Conservation (phyloP, 2,113 vertebrate species). For the Myxocyprinus asiaticus region DNA sequence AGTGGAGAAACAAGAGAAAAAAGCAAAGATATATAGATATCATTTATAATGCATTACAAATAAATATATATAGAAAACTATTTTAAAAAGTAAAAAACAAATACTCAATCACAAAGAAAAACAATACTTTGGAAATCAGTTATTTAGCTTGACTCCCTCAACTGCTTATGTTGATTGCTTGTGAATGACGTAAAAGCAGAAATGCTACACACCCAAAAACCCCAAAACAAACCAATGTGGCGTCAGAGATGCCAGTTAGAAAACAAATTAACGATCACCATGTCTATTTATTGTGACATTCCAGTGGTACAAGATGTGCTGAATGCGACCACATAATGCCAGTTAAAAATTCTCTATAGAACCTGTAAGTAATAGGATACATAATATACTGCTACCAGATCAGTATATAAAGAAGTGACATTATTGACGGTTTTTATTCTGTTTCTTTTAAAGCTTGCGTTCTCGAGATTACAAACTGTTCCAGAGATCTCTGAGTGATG, state of each 20-base stretch:
- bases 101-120: too few species aligned
- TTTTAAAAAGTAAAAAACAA: too few species aligned
- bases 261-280: background rate
- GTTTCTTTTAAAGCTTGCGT: background rate
- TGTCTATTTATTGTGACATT: background rate
- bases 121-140: too few species aligned
- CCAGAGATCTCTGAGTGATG: background rate
- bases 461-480: too few species aligned
- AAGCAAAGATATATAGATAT: too few species aligned
- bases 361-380: conserved; percentile 45
- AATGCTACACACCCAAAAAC: background rate
- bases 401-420: background rate
- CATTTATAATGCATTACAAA: too few species aligned
- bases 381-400: background rate
- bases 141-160: too few species aligned
- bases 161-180: background rate
- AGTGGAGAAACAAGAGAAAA: too few species aligned
- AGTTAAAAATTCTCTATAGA: conserved; percentile 48
- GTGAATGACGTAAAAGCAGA: background rate
- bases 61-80: too few species aligned
- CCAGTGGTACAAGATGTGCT: background rate
- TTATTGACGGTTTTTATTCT: background rate
- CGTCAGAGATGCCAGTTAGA: background rate
- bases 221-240: background rate
- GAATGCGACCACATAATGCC: conserved; percentile 1